phyloP scores from a whole-genome alignment of 2,888 invertebrate genomes.

The Dasypogon diadema region DNA sequence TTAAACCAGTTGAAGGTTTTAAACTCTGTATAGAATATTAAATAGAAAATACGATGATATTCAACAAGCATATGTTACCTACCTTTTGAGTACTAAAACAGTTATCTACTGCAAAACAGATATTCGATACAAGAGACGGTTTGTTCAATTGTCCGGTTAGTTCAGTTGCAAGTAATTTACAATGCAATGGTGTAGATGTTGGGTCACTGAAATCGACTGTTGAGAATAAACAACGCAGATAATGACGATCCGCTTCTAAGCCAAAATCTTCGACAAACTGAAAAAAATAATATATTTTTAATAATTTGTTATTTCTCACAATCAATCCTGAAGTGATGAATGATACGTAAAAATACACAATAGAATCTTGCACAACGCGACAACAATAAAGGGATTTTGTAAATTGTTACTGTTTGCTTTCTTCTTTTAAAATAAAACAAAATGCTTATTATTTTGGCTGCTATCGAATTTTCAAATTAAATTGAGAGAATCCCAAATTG shows the following conservation, averaged over 20 bases:
- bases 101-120: constrained; percentile 90
- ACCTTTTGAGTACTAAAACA: constrained; percentile 83
- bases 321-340: too few species aligned
- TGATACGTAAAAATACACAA: too few species aligned
- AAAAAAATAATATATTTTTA: too few species aligned
- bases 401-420: too few species aligned
- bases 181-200: constrained; percentile 75
- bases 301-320: too few species aligned
- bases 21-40: constrained; percentile 73
- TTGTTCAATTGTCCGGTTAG: constrained; percentile 83
- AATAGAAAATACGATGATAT: not conserved
- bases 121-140: constrained; percentile 86
- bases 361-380: too few species aligned
- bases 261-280: constrained; percentile 93
- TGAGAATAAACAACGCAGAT: constrained; percentile 94
- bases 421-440: too few species aligned
- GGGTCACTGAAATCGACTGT: constrained; percentile 84
- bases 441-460: too few species aligned
- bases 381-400: too few species aligned
- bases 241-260: constrained; percentile 96
- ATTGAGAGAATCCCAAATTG: too few species aligned
- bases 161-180: constrained; percentile 83
- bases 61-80: constrained; percentile 45
- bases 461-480: too few species aligned
- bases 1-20: constrained; percentile 82